Conservation (phyloP, 2,888 invertebrate genomes). For the Dicyrtomina minuta region DNA sequence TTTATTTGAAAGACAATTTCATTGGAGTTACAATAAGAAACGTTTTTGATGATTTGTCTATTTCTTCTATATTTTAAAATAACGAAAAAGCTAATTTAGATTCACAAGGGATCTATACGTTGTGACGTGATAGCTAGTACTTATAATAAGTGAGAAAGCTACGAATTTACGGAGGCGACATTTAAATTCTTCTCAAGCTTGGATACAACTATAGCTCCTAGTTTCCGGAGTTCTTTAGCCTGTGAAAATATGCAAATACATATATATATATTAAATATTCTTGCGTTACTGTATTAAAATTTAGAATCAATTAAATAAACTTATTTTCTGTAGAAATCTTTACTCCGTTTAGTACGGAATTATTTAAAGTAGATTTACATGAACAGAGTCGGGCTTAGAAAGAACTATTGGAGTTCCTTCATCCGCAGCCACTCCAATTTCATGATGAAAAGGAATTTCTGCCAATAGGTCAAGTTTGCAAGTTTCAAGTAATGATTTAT, state of each 20-base stretch:
- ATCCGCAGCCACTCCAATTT: constrained; percentile 70
- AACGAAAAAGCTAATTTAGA: too few relatives aligned
- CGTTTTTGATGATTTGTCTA: too few relatives aligned
- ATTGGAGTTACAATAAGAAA: too few relatives aligned
- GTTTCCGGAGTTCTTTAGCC: constrained; percentile 29
- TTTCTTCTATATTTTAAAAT: too few relatives aligned
- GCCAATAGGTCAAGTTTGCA: constrained; percentile 62
- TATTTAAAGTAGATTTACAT: constrained; percentile 23
- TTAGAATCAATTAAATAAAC: not conserved
- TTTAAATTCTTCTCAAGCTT: not conserved
- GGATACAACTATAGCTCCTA: constrained; percentile 11
- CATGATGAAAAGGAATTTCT: constrained; percentile 72
- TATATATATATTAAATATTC: not conserved
- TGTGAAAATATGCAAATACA: constrained; percentile 8
- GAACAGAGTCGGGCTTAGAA: constrained; percentile 53
- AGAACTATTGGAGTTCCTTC: constrained; percentile 74
- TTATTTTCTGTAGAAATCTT: not conserved
- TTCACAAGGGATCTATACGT: too few relatives aligned
- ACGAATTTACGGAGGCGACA: too few relatives aligned
- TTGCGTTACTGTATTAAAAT: not conserved
- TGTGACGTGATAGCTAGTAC: too few relatives aligned
- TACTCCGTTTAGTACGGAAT: too few relatives aligned
- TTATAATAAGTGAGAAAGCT: too few relatives aligned
- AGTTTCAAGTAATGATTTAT: constrained; percentile 16
- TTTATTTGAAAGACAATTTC: too few relatives aligned